Base-by-base conservation (phyloP, 2,797 vertebrate species). In the Macropodus opercularis region DNA sequence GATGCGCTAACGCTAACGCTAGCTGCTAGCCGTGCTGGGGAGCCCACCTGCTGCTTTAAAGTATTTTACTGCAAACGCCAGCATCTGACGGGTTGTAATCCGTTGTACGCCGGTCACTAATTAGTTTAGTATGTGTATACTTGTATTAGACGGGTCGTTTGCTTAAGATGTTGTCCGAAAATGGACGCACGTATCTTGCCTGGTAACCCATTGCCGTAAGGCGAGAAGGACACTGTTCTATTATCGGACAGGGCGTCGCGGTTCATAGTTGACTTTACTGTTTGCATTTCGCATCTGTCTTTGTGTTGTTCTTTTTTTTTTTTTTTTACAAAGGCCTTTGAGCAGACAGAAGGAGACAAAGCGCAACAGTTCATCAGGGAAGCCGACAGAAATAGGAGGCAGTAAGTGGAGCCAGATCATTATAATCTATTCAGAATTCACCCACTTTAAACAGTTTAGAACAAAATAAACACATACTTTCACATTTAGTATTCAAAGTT, bases 341-440 rank as follows among this genome's bases (percentile, higher is more conserved):
- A 69, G 7, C 85, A 95, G 74, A 79, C 75, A 39, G 81, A 73
- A 5, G 74, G 22, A 62, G 58, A 57, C 40, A 90, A 90, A 80
- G 91, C 89, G 77, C 64, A 72, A 6, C 87, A 93, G 62, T 96
- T 96, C 54, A 17, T 96, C 50, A 87, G 86, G 72, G 92, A 92
- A 63, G 89, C 92, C 15, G 90, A 95, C 80, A 94, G 81, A 26
- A 85, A 93, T 41, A 93, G 85, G 80, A 91, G 88, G 50, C 91
- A 93, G 96, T 98, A 90, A 92, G 95, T 94, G 44, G 6, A 41
- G 6, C 26, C 13, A 1, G 1, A 7, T 26, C 17, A n/a, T 43
- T 31, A n/a, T n/a, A n/a, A n/a, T n/a, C n/a, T n/a, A n/a, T n/a
- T n/a, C n/a, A n/a, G n/a, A n/a, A n/a, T n/a, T n/a, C n/a, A n/a